Base-by-base conservation (phyloP, 2,888 invertebrate species). In the Boloria euphrosyne region DNA sequence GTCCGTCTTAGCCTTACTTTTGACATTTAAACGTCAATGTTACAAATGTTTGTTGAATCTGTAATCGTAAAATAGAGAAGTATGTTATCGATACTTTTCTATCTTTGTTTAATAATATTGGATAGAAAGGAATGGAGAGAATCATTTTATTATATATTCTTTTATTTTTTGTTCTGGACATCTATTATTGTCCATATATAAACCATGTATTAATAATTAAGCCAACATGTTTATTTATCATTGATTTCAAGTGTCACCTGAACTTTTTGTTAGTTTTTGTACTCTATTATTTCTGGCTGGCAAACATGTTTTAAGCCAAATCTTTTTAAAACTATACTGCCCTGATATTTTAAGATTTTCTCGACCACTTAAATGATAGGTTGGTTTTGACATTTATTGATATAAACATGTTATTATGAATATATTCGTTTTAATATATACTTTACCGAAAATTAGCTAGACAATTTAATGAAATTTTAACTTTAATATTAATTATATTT, bases 281-380 rank as follows among this genome's bases (percentile, higher is more conserved):
- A 49, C 16, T 55, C n/a, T 51, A 22, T 47, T 17, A 38, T 16
- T 50, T 46, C 47, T 53, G 47, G 51, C 44, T 27, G 6, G 22
- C 14, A 53, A 62, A n/a, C 31, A 6, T 22, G 50, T 47, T 65
- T 38, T 54, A 14, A 58, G 53, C 18, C 44, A 55, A 46, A 38
- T 59, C 53, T 65, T 52, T 14, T 60, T 50, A 64, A 57, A 49
- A 55, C 63, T 67, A 64, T 71, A 74, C 73, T 74, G 74, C 74
- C 73, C 71, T 62, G 62, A 49, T 71, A 72, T 69, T 43, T 49
- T 69, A 71, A 71, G 71, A 60, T 70, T 66, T 71, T 57, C 52
- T 72, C 61, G 73, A 74, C 73, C 73, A 74, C 67, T 67, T 65
- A 62, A 46, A 63, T 58, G 61, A 49, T 70, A 71, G 70, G 64